Conservation (phyloP, 2,797 vertebrate genomes). For the Hypotaenidia philippensis region DNA sequence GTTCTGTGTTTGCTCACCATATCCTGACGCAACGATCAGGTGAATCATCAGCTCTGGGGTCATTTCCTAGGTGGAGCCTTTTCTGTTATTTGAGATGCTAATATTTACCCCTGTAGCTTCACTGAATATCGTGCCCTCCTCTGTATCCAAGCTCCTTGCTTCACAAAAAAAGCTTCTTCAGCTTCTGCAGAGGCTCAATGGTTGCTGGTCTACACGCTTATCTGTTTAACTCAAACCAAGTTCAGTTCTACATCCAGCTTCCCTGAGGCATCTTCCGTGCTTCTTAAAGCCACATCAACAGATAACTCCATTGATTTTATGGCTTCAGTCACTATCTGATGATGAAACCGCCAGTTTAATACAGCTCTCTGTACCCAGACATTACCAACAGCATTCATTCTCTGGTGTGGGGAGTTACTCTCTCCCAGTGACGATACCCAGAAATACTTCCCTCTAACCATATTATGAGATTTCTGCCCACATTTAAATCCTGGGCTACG, state of each 20-base stretch:
- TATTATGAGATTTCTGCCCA: not conserved
- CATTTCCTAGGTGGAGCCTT: constrained; percentile 40
- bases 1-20: constrained; percentile 34
- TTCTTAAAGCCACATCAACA: not conserved
- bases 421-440: not conserved
- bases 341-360: not conserved
- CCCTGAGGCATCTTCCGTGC: not conserved
- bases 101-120: constrained; percentile 50
- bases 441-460: not conserved
- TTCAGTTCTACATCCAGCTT: not conserved
- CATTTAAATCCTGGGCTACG: constrained; percentile 47
- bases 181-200: not conserved
- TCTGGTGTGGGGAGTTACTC: not conserved
- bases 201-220: not conserved
- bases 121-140: not conserved
- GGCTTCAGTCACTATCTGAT: not conserved
- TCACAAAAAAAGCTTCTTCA: not conserved
- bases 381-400: not conserved
- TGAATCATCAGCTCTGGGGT: constrained; percentile 53
- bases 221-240: not conserved
- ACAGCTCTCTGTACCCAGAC: not conserved
- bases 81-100: constrained; percentile 56
- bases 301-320: not conserved
- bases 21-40: constrained; percentile 2
- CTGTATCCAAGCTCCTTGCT: fast-evolving